Conservation (phyloP, 1,140 invertebrate species). For the Phortica variegata region DNA sequence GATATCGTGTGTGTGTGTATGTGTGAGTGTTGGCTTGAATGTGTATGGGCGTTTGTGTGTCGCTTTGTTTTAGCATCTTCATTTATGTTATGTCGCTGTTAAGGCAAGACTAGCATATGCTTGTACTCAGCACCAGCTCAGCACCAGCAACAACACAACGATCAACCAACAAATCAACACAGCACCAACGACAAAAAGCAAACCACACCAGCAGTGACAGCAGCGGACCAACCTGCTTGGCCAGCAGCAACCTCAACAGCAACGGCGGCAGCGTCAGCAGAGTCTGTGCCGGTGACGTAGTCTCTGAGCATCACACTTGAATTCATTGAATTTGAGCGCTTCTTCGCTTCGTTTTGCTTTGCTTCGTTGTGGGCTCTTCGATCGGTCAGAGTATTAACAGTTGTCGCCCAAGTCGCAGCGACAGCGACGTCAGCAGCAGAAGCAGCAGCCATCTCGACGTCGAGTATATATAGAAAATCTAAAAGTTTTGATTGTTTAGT, state of each 20-base stretch:
- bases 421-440: constrained; percentile 9
- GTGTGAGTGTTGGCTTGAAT: too few species aligned
- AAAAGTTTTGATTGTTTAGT: constrained; percentile 56
- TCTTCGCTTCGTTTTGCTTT: constrained; percentile 2
- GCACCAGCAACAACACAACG: constrained; percentile 16
- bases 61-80: constrained; percentile 15
- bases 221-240: constrained; percentile 13
- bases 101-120: constrained; percentile 29
- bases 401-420: constrained; percentile 38
- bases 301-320: too few species aligned
- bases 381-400: constrained; percentile 37
- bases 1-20: constrained; percentile 11
- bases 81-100: constrained; percentile 38
- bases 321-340: neutral
- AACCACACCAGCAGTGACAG: constrained; percentile 9
- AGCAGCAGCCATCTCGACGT: constrained; percentile 12
- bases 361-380: constrained; percentile 10
- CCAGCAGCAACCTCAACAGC: constrained; percentile 3
- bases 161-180: constrained; percentile 19
- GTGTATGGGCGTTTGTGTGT: constrained; percentile 20
- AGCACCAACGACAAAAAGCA: neutral
- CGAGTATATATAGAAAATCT: constrained; percentile 58
- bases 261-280: constrained; percentile 10
- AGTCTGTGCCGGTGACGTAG: constrained; percentile 7
- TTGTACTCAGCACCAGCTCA: too few species aligned